phyloP scores from a whole-genome alignment of 2,797 vertebrate genomes.

The Jordanella pulchra region DNA sequence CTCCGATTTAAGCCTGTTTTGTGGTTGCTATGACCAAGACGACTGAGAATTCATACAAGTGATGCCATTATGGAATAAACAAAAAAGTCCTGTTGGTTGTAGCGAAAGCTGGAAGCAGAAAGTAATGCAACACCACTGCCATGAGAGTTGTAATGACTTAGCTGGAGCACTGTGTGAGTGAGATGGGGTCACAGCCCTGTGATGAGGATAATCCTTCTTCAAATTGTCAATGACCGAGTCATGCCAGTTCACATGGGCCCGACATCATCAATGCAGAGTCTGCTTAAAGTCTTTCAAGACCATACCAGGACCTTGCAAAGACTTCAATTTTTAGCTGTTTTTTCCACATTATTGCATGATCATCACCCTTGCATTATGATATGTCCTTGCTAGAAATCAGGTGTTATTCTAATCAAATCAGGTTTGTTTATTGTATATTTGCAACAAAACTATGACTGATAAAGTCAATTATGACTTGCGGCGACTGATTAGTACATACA shows the following conservation, averaged over 20 bases:
- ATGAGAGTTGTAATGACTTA: constrained; percentile 9
- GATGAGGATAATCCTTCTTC: constrained; percentile 7
- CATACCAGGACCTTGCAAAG: no score
- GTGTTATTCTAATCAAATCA: neutral
- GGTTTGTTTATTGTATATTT: neutral
- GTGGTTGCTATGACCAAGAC: no score
- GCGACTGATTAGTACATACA: no score
- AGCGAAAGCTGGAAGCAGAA: neutral
- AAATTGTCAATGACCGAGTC: constrained; percentile 3
- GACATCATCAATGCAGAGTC: no score
- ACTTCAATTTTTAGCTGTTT: no score
- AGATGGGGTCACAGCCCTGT: neutral
- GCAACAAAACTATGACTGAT: neutral
- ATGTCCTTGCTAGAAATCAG: neutral
- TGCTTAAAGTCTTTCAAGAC: no score
- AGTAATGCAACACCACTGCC: neutral
- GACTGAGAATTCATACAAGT: no score
- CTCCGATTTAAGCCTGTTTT: no score
- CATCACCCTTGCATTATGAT: neutral
- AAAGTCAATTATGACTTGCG: neutral
- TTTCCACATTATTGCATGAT: neutral
- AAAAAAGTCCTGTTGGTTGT: neutral
- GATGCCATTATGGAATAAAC: neutral
- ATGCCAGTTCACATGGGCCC: neutral
- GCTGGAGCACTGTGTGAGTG: neutral